phyloP scores from a whole-genome alignment of 2,113 vertebrate species.

The zebrafish (Danio rerio) region GRCz12tu NC_133198.1:28948001-28948500 shows the following conservation, averaged over 20 bases:
- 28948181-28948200: conserved; percentile 29
- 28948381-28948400: too few relatives aligned
- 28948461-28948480: too few relatives aligned
- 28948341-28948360: too few relatives aligned
- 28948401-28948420: too few relatives aligned
- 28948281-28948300: too few relatives aligned
- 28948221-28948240: background rate
- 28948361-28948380: too few relatives aligned
- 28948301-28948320: too few relatives aligned
- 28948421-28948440: too few relatives aligned
- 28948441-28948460: too few relatives aligned
- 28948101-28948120: conserved; percentile 62
- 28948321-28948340: too few relatives aligned
- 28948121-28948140: conserved; percentile 80
- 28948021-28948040: conserved; percentile 71
- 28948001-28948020: conserved; percentile 72
- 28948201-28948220: background rate
- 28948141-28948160: conserved; percentile 76
- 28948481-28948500: too few relatives aligned
- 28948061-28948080: conserved; percentile 69
- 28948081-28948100: conserved; percentile 70
- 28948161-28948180: conserved; percentile 40
- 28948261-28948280: background rate
- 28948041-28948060: conserved; percentile 75
- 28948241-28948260: background rate